Base-by-base conservation (phyloP, 2,113 vertebrate species). In the Dromas ardeola region DNA sequence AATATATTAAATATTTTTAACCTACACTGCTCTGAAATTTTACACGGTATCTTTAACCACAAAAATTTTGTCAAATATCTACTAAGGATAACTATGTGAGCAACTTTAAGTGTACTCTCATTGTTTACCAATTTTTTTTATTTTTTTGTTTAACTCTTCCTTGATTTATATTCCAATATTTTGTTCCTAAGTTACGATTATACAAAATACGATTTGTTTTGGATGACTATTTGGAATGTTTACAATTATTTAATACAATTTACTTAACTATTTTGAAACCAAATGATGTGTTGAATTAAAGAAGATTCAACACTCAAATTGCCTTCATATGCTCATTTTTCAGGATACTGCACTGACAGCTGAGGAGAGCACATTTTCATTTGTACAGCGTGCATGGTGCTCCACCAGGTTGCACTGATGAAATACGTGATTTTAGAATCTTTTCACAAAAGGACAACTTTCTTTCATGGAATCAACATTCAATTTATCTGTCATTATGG, bases 261-360 rank as follows among this genome's bases (percentile, higher is more conserved):
- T 96, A 95, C 88, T 98, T 98, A 97, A 98, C 96, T 93, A 95
- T 97, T 97, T 95, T 96, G 93, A 98, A 98, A 97, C 88, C 94
- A 96, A 98, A 91, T 90, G 85, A 97, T 73, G 95, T 96, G 58
- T 71, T 96, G 95, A 95, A 96, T 87, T 84, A 83, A 97, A 96
- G 87, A 94, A 96, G 84, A 72, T 95, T 95, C 81, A 81, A 95
- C 86, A 94, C 73, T 95, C 81, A 90, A 95, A 97, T 56, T 96
- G 72, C 74, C 49, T 67, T 88, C 82, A 96, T 61, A 70, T 65
- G 83, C 84, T 97, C 74, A 82, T 85, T 96, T 95, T 91, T 96
- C 90, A 91, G 93, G 83, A 66, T 32, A 52, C 61, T 80, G 80
- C 86, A 32, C 76, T 77, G 86, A 87, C 78, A 91, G 95, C 93